phyloP scores from a whole-genome alignment of 1,140 invertebrate genomes.

The Aphaenogaster ashmeadi region DNA sequence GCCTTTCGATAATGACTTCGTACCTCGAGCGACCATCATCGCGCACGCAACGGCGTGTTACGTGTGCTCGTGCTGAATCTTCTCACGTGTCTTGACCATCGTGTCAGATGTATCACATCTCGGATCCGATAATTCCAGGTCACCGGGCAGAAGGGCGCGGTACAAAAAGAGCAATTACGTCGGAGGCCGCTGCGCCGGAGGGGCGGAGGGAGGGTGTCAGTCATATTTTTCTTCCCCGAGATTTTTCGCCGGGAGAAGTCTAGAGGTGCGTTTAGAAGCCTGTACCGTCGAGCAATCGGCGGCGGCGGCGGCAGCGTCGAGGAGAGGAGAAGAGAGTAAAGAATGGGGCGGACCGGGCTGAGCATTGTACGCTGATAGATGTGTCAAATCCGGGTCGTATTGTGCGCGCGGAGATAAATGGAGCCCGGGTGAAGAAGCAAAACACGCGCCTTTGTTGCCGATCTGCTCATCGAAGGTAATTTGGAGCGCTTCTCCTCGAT shows the following conservation, averaged over 20 bases:
- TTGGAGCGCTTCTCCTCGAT: slow-evolving; percentile 78
- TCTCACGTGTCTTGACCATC: neutral
- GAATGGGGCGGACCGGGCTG: slow-evolving; percentile 74
- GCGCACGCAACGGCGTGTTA: slow-evolving; percentile 9
- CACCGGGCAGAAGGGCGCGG: slow-evolving; percentile 9
- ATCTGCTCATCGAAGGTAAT: slow-evolving; percentile 86
- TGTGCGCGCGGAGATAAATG: slow-evolving; percentile 88
- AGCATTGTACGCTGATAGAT: slow-evolving; percentile 88
- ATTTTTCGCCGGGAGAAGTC: slow-evolving; percentile 36
- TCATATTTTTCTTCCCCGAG: slow-evolving; percentile 49
- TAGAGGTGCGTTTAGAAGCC: slow-evolving; percentile 64
- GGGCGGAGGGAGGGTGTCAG: slow-evolving; percentile 43
- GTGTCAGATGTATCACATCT: slow-evolving; percentile 17
- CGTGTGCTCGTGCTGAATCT: neutral
- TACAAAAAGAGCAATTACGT: slow-evolving; percentile 76
- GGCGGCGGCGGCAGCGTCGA: neutral
- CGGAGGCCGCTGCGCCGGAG: slow-evolving; percentile 15
- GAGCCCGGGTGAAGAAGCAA: slow-evolving; percentile 87
- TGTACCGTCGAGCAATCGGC: slow-evolving; percentile 67
- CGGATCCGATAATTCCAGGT: slow-evolving; percentile 43
- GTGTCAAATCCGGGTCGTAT: slow-evolving; percentile 88
- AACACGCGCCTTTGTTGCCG: slow-evolving; percentile 87
- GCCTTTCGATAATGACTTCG: slow-evolving; percentile 51
- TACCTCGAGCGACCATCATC: slow-evolving; percentile 28
- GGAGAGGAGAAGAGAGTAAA: slow-evolving; percentile 72